Conservation (phyloP, 92 coral and sea anemone genomes). For the Galaxea fascicularis region DNA sequence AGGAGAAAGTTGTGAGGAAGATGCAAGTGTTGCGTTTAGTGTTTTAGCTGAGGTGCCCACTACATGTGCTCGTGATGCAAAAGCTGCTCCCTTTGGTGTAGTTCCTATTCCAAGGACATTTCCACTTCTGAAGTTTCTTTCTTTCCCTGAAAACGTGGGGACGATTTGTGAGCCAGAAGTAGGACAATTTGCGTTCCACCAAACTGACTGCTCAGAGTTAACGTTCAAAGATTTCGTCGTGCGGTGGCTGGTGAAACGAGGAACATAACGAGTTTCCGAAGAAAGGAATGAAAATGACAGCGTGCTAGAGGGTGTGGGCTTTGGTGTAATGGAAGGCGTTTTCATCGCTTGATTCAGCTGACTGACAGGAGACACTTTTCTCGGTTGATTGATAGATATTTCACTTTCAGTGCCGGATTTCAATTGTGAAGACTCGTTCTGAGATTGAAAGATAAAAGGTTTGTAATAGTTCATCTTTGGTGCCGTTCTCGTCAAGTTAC, state of each 20-base stretch:
- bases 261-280: conserved; percentile 4
- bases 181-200: not conserved
- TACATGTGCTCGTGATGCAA: not conserved
- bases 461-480: conserved; percentile 62
- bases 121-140: not conserved
- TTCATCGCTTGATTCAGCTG: not conserved
- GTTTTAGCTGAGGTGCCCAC: not conserved
- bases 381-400: not conserved
- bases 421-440: not conserved
- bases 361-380: not conserved
- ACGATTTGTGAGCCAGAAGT: conserved; percentile 15
- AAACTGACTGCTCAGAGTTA: not conserved
- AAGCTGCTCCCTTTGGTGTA: not conserved
- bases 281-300: not conserved
- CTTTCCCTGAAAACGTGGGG: conserved; percentile 13
- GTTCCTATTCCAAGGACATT: not conserved
- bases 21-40: not conserved
- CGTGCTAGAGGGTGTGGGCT: not conserved
- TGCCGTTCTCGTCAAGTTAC: conserved; percentile 74
- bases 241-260: conserved; percentile 16
- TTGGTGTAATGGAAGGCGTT: not conserved
- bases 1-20: not conserved
- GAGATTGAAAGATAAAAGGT: conserved; percentile 44
- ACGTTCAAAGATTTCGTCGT: not conserved
- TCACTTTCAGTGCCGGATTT: not conserved